Evolutionary conservation across 2,888 invertebrate genomes (phyloP).

Genomic region (Sarcophaga rosellei): DNA sequence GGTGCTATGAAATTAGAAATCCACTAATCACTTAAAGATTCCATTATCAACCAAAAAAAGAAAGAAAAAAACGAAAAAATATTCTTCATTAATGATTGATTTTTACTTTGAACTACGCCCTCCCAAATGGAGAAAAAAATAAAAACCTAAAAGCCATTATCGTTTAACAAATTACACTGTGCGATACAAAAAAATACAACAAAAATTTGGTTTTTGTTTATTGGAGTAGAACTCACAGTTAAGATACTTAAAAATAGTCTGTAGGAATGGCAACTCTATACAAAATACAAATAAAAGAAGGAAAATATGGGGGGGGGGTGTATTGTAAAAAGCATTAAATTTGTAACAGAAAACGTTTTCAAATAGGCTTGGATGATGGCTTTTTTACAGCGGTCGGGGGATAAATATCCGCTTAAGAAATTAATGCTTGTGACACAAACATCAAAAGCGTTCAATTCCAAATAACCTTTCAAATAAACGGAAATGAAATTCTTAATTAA

Average conservation of each 20-base stretch:
- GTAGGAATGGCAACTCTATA: too few species aligned
- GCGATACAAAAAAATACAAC: too few species aligned
- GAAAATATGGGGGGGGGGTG: too few species aligned
- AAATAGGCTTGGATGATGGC: background rate
- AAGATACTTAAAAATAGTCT: too few species aligned
- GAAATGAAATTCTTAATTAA: slow-evolving; percentile 22
- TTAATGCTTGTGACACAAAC: slow-evolving; percentile 23
- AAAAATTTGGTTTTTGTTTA: too few species aligned
- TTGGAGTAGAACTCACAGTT: too few species aligned
- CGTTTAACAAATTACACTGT: slow-evolving; percentile 34
- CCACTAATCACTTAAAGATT: slow-evolving; percentile 59
- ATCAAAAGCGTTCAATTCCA: slow-evolving; percentile 26
- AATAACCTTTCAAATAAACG: slow-evolving; percentile 2
- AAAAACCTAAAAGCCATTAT: slow-evolving; percentile 37
- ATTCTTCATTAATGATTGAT: slow-evolving; percentile 22
- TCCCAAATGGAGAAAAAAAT: slow-evolving; percentile 16
- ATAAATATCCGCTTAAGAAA: too few species aligned
- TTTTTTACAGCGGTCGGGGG: too few species aligned
- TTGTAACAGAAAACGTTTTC: background rate
- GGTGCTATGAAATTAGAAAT: slow-evolving; percentile 12
- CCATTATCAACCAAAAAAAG: slow-evolving; percentile 34
- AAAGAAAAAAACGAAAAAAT: background rate
- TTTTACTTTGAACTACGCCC: background rate
- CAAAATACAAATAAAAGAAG: too few species aligned
- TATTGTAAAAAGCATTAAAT: too few species aligned